Percentiles rank a stretch among this genome's conserved stretches.
Conservation (phyloP, 2,888 invertebrate species). For the Icerya purchasi region DNA sequence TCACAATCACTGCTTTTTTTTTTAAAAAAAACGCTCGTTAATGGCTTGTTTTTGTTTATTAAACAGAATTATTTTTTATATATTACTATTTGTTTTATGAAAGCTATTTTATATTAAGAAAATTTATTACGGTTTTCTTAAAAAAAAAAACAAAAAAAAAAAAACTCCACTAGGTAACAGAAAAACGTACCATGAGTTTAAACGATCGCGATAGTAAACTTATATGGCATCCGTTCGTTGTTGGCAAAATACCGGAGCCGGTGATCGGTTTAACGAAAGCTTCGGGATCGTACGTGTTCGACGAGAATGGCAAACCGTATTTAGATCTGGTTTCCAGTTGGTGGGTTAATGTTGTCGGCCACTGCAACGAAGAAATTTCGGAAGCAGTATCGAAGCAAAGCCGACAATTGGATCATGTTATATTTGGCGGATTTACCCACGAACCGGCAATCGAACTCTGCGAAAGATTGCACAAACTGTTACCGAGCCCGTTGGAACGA, state of each 20-base stretch:
- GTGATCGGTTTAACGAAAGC: constrained; percentile 4
- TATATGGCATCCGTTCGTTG: constrained; percentile 12
- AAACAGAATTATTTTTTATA: no score
- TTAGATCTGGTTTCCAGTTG: constrained; percentile 13
- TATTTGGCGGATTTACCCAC: constrained; percentile 13
- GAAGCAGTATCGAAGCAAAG: constrained; percentile 8
- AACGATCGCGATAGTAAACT: constrained; percentile 6
- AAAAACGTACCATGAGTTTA: no score
- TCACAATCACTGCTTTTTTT: no score
- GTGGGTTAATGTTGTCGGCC: constrained; percentile 12
- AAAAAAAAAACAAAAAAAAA: no score
- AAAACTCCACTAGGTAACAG: no score
- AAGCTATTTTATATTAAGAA: no score
- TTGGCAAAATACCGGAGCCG: constrained; percentile 5
- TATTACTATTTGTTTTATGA: no score
- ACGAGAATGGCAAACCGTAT: constrained; percentile 4
- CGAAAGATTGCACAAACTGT: constrained; percentile 1
- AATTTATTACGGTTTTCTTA: no score
- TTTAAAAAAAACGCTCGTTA: no score
- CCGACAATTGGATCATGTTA: constrained; percentile 9
- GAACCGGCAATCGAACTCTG: constrained; percentile 11
- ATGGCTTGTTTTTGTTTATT: no score
- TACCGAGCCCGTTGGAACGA: constrained; percentile 1
- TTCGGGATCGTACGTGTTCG: constrained; percentile 7
- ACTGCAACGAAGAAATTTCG: constrained; percentile 5